Evolutionary conservation across 2,888 invertebrate species (phyloP).

Genomic region (Nomada fabriciana): DNA sequence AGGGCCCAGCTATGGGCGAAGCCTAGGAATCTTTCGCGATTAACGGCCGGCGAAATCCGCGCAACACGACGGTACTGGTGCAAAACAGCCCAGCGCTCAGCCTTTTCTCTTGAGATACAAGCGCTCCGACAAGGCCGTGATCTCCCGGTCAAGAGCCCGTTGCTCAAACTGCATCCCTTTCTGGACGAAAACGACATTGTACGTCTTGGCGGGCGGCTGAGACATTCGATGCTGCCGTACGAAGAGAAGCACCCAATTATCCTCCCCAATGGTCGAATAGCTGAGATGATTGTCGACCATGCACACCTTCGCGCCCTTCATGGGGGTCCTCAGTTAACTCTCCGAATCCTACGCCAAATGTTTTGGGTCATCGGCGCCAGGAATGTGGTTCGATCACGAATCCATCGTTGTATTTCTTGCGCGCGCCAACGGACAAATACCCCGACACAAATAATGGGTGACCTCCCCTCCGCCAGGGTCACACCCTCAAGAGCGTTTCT

Average conservation of each 20-base stretch:
- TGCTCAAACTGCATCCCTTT: not conserved
- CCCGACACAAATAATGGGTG: slow-evolving; percentile 61
- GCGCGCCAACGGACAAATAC: slow-evolving; percentile 45
- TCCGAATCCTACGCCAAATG: slow-evolving; percentile 30
- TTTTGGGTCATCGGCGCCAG: slow-evolving; percentile 63
- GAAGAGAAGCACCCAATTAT: slow-evolving; percentile 1
- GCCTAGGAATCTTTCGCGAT: too few species aligned
- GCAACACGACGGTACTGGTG: too few species aligned
- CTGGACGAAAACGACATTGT: not conserved
- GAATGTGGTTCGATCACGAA: slow-evolving; percentile 35
- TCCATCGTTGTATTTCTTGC: slow-evolving; percentile 56
- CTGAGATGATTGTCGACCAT: slow-evolving; percentile 31
- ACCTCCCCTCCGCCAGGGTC: slow-evolving; percentile 54
- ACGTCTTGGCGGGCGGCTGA: slow-evolving; percentile 2
- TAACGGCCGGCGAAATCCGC: too few species aligned
- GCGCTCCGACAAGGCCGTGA: too few species aligned
- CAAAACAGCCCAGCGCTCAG: too few species aligned
- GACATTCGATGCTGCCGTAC: not conserved
- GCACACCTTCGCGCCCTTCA: slow-evolving; percentile 52
- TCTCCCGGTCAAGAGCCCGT: not conserved
- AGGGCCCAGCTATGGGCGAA: too few species aligned
- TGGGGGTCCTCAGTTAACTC: slow-evolving; percentile 58
- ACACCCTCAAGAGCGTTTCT: slow-evolving; percentile 56
- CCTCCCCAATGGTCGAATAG: not conserved
- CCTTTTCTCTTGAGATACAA: too few species aligned